phyloP scores from a whole-genome alignment of 2,888 invertebrate species.

The Melinaea marsaeus region DNA sequence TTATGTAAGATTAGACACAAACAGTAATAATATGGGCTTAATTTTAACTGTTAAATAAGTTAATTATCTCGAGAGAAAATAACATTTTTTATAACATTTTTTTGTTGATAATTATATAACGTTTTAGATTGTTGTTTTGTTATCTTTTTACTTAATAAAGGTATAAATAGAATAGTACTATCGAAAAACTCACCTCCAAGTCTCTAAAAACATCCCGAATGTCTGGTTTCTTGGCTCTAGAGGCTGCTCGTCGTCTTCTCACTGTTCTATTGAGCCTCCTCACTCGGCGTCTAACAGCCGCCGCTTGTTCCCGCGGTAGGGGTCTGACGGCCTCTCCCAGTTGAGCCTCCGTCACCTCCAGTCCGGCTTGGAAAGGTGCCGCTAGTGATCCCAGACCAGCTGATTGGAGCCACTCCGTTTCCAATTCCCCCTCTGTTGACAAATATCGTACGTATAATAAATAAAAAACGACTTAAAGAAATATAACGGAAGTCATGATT shows the following conservation, averaged over 20 bases:
- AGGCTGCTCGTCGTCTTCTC: conserved; percentile 76
- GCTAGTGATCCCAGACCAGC: conserved; percentile 85
- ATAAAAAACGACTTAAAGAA: too few relatives aligned
- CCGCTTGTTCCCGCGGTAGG: conserved; percentile 84
- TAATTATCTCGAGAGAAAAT: too few relatives aligned
- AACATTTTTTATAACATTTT: too few relatives aligned
- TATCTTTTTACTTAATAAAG: too few relatives aligned
- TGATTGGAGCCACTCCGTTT: conserved; percentile 85
- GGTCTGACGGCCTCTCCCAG: conserved; percentile 80
- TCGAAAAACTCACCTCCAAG: conserved; percentile 80
- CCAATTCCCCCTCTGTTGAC: conserved; percentile 84
- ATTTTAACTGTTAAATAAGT: too few relatives aligned
- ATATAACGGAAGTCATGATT: conserved; percentile 4
- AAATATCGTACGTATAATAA: too few relatives aligned
- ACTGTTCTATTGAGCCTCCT: conserved; percentile 87
- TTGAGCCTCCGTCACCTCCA: conserved; percentile 81
- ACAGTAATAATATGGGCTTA: too few relatives aligned
- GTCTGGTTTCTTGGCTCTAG: conserved; percentile 83
- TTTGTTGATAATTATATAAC: too few relatives aligned
- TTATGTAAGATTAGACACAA: too few relatives aligned
- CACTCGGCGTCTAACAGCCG: conserved; percentile 85
- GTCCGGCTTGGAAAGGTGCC: conserved; percentile 83
- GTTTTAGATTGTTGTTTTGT: too few relatives aligned
- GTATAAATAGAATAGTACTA: neutral
- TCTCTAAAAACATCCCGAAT: conserved; percentile 90